These are phyloP conservation scores for Euura saliciscinereae DNA, from an alignment of 1,140 invertebrate species.

Conservation along the genomic window DNA sequence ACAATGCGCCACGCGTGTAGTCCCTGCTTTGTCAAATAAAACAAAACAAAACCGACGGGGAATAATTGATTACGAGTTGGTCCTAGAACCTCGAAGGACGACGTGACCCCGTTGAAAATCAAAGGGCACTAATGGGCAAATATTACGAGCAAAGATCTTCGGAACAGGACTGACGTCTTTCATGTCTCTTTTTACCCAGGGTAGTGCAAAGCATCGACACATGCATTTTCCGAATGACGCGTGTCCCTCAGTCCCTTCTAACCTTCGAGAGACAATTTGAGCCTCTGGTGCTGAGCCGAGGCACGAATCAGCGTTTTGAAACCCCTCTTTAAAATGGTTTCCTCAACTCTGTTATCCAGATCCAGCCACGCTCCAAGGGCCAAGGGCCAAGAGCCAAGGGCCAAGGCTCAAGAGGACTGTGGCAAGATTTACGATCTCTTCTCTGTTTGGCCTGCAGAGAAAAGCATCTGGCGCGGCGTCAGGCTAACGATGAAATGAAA, in stretches of 20 bases:
- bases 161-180: too few species aligned
- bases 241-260: background rate
- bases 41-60: background rate
- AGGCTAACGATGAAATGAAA: background rate
- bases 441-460: background rate
- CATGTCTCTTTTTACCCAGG: too few species aligned
- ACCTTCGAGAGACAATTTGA: background rate
- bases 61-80: background rate
- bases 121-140: too few species aligned
- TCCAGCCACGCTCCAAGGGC: background rate
- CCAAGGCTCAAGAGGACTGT: background rate
- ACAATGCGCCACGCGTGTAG: too few species aligned
- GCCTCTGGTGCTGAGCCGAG: background rate
- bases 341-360: background rate
- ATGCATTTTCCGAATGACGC: too few species aligned
- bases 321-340: background rate
- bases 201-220: too few species aligned
- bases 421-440: background rate
- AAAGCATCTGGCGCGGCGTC: background rate
- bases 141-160: too few species aligned
- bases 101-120: too few species aligned
- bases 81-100: too few species aligned
- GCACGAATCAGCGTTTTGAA: background rate
- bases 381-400: background rate
- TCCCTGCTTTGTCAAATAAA: background rate